Conservation (phyloP, 2,888 invertebrate genomes). For the Pseudeuparius sepicola region DNA sequence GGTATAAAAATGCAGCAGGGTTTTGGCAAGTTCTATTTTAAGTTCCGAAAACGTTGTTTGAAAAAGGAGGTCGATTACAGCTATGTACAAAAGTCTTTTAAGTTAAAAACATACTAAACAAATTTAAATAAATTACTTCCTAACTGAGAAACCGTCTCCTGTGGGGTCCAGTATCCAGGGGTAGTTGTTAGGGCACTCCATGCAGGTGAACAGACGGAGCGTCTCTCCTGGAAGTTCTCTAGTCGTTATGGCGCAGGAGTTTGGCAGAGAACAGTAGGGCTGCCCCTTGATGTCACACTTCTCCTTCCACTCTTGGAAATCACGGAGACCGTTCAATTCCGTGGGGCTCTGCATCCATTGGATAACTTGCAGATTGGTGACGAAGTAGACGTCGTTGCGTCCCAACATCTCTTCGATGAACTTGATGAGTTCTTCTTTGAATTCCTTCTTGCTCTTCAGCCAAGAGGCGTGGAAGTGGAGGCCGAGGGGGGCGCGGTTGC, state of each 20-base stretch:
- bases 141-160: constrained; percentile 83
- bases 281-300: constrained; percentile 91
- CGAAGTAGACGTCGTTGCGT: constrained; percentile 86
- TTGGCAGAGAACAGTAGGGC: constrained; percentile 85
- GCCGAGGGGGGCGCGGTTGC: constrained; percentile 87
- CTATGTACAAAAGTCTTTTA: constrained; percentile 33
- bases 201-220: constrained; percentile 84
- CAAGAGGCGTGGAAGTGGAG: constrained; percentile 92
- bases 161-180: constrained; percentile 93
- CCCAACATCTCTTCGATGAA: constrained; percentile 89
- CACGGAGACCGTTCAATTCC: constrained; percentile 72
- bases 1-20: too few species aligned
- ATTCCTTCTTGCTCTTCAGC: constrained; percentile 90
- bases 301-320: constrained; percentile 93
- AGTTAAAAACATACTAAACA: constrained; percentile 19
- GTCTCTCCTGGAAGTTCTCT: constrained; percentile 88
- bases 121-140: constrained; percentile 49
- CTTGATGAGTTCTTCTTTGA: constrained; percentile 80
- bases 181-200: constrained; percentile 93
- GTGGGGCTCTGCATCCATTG: constrained; percentile 87
- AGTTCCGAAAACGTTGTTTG: too few species aligned
- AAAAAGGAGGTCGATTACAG: not conserved
- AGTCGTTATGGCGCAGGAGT: constrained; percentile 81
- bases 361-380: constrained; percentile 78
- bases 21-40: too few species aligned